These are phyloP conservation scores for Colaptes auratus DNA, from an alignment of 2,113 vertebrate species.

Conservation along the genomic window DNA sequence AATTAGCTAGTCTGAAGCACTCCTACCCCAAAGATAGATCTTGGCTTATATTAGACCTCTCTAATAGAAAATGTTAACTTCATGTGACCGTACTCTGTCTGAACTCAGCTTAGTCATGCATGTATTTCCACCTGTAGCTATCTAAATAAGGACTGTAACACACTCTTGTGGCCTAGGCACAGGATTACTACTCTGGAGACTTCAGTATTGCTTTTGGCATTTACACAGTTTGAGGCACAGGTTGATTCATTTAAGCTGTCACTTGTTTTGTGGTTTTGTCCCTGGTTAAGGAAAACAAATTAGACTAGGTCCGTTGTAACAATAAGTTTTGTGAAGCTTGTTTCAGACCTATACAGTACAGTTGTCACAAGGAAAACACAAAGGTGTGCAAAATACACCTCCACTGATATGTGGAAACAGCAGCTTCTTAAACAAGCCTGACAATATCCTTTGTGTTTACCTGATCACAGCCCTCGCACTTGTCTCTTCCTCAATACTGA, in stretches of 20 bases:
- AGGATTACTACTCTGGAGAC: not conserved
- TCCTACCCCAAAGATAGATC: not conserved
- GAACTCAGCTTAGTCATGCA: not conserved
- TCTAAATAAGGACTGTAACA: not conserved
- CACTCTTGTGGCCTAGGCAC: not conserved
- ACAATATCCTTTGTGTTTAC: not conserved
- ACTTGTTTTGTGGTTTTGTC: not conserved
- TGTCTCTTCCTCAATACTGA: not conserved
- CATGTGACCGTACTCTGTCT: not conserved
- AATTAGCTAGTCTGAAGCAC: not conserved
- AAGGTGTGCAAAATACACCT: accelerated
- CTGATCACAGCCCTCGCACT: accelerated
- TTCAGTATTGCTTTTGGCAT: not conserved
- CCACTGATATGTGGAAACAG: accelerated
- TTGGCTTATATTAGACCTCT: not conserved
- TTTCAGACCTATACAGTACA: accelerated
- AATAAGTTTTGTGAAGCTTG: not conserved
- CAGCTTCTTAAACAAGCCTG: not conserved
- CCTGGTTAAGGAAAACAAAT: not conserved
- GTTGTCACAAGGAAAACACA: not conserved
- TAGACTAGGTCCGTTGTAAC: not conserved
- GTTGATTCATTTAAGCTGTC: not conserved
- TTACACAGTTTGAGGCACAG: not conserved
- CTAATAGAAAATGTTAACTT: not conserved
- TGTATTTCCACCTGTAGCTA: not conserved